Evolutionary conservation across 2,797 vertebrate genomes (phyloP).

Genomic region (Gymnothorax reevesii): DNA sequence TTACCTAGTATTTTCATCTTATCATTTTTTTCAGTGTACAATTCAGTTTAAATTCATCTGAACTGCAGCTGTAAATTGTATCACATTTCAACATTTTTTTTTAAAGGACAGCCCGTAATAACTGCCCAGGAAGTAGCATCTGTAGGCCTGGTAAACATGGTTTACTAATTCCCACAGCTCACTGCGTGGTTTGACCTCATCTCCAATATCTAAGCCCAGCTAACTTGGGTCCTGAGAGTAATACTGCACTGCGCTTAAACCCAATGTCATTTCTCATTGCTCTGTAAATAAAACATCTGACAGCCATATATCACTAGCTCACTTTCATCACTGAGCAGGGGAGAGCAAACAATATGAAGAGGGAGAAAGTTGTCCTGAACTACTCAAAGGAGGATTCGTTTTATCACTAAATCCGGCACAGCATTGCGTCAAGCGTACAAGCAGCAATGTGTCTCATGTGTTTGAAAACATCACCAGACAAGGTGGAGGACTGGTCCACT

Average conservation of each 20-base stretch:
- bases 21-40: too few relatives aligned
- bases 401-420: background rate
- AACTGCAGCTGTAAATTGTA: too few relatives aligned
- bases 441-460: background rate
- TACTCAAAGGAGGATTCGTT: background rate
- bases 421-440: background rate
- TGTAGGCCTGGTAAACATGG: background rate
- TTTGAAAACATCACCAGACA: background rate
- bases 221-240: slow-evolving; percentile 31
- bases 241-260: slow-evolving; percentile 37
- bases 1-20: too few relatives aligned
- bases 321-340: slow-evolving; percentile 35
- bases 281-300: slow-evolving; percentile 44
- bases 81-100: too few relatives aligned
- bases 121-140: background rate
- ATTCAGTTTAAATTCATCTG: too few relatives aligned
- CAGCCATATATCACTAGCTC: slow-evolving; percentile 34
- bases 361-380: slow-evolving; percentile 10
- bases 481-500: background rate
- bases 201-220: slow-evolving; percentile 43
- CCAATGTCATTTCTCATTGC: slow-evolving; percentile 31
- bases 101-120: background rate
- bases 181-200: slow-evolving; percentile 16
- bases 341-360: slow-evolving; percentile 25
- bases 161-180: slow-evolving; percentile 29